phyloP scores from a whole-genome alignment of 2,113 vertebrate species.

The Cavia porcellus region DNA sequence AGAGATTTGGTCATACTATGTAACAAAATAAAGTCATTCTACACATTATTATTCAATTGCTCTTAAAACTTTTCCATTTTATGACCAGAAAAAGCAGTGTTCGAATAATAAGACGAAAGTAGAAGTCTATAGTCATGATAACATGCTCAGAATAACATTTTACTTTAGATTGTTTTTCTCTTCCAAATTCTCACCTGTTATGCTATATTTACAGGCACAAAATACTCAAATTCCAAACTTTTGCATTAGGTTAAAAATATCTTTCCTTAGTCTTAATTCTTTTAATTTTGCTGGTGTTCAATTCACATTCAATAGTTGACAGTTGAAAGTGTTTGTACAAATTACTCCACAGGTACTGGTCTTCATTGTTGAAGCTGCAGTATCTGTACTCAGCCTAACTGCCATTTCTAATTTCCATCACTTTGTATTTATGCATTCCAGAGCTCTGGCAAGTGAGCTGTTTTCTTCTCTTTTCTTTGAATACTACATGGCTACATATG shows the following conservation, averaged over 20 bases:
- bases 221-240: neutral
- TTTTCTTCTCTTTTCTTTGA: conserved; percentile 2
- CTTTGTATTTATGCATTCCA: neutral
- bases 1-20: neutral
- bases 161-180: neutral
- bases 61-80: neutral
- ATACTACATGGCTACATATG: neutral
- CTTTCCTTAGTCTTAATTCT: neutral
- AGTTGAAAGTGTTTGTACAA: neutral
- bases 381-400: neutral
- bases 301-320: neutral
- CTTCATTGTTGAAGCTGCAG: neutral
- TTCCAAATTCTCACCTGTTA: neutral
- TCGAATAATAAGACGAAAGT: neutral
- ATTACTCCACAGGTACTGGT: neutral
- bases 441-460: neutral
- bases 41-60: neutral
- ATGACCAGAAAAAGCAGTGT: neutral
- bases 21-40: neutral
- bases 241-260: neutral
- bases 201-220: neutral
- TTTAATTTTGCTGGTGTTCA: neutral
- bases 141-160: neutral
- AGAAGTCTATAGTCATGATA: neutral
- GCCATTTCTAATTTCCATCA: neutral